phyloP scores from a whole-genome alignment of 1,140 invertebrate genomes.

The Temnothorax nylanderi region DNA sequence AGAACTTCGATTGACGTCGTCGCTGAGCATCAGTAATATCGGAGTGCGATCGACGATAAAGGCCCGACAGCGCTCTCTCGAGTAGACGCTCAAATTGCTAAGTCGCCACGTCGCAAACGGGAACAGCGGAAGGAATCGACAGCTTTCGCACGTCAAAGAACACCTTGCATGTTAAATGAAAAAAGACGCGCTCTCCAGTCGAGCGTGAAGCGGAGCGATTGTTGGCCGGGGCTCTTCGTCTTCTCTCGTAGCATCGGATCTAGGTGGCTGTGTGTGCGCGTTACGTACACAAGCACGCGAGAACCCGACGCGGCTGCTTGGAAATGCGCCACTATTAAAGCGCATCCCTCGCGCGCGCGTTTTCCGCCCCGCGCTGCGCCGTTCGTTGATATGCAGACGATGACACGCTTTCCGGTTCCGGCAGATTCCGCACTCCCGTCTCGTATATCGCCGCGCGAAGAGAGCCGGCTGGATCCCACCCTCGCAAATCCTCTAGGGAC shows the following conservation, averaged over 20 bases:
- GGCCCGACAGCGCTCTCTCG: slow-evolving; percentile 14
- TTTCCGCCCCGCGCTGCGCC: slow-evolving; percentile 36
- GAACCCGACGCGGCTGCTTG: slow-evolving; percentile 45
- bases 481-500: slow-evolving; percentile 67
- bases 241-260: neutral
- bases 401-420: slow-evolving; percentile 77
- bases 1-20: slow-evolving; percentile 1
- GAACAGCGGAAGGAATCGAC: slow-evolving; percentile 31
- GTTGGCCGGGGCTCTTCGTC: slow-evolving; percentile 46
- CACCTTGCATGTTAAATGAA: slow-evolving; percentile 68
- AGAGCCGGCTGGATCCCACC: slow-evolving; percentile 66
- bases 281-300: neutral
- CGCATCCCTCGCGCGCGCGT: slow-evolving; percentile 58
- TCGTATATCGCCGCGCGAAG: slow-evolving; percentile 65
- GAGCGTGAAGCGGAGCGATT: slow-evolving; percentile 66
- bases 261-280: neutral
- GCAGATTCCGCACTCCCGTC: slow-evolving; percentile 75
- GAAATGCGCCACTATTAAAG: slow-evolving; percentile 74
- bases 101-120: slow-evolving; percentile 40
- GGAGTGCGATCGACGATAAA: slow-evolving; percentile 30
- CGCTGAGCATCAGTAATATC: slow-evolving; percentile 42
- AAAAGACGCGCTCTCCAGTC: slow-evolving; percentile 54
- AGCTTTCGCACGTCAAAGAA: slow-evolving; percentile 38
- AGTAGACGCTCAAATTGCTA: slow-evolving; percentile 48
- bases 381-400: slow-evolving; percentile 77